phyloP scores from a whole-genome alignment of 2,113 vertebrate genomes.

The Arothron firmamentum region DNA sequence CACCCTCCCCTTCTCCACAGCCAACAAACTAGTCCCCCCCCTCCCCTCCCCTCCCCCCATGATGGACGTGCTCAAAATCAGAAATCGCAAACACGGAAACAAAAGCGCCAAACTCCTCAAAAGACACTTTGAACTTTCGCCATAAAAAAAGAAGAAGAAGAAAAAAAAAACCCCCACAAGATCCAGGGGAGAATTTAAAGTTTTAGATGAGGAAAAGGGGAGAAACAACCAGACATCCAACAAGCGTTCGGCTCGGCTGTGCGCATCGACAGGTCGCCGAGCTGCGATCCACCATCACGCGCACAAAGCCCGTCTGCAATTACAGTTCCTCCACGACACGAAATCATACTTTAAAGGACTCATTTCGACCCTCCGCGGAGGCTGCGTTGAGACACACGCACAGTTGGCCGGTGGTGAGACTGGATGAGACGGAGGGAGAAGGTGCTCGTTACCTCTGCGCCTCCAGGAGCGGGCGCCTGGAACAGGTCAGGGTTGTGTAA shows the following conservation, averaged over 20 bases:
- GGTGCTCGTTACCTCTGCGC: slow-evolving; percentile 63
- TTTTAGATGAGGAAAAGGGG: slow-evolving; percentile 32
- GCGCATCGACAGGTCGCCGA: slow-evolving; percentile 55
- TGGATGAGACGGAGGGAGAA: slow-evolving; percentile 37
- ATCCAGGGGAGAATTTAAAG: slow-evolving; percentile 51
- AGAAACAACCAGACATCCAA: not conserved
- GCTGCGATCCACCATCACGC: slow-evolving; percentile 56
- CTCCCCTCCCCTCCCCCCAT: not conserved
- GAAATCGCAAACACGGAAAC: not conserved
- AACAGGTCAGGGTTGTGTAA: slow-evolving; percentile 50
- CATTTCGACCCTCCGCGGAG: not conserved
- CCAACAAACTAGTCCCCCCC: not conserved
- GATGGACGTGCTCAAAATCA: slow-evolving; percentile 7
- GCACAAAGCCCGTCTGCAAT: slow-evolving; percentile 40
- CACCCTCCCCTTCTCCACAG: not conserved
- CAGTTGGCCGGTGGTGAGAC: not conserved
- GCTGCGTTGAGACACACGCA: not conserved
- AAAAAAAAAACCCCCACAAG: not conserved
- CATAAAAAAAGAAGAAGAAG: slow-evolving; percentile 1
- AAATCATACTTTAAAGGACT: slow-evolving; percentile 7
- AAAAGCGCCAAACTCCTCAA: not conserved
- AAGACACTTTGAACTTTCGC: slow-evolving; percentile 18
- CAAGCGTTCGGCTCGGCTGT: slow-evolving; percentile 34
- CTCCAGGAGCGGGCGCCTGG: slow-evolving; percentile 44
- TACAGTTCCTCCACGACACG: slow-evolving; percentile 7